Base-by-base conservation (phyloP, 2,113 vertebrate species). In the Oncorhynchus tshawytscha region DNA sequence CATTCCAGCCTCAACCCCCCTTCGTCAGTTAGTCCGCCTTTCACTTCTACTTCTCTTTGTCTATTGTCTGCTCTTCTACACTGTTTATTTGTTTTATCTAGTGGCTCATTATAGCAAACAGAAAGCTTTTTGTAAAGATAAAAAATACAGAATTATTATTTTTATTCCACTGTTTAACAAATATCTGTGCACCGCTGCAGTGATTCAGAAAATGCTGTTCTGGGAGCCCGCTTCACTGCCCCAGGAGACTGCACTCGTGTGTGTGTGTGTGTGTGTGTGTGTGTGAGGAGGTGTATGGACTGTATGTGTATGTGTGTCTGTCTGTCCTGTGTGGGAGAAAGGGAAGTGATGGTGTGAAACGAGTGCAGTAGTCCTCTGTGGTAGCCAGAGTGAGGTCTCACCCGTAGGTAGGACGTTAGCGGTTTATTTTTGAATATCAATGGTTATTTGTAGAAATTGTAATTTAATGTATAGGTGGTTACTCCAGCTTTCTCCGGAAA, bases 71-170 rank as follows among this genome's bases (percentile, higher is more conserved):
- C 72, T 88, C 81, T 86, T 67, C 73, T 80, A 75, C 78, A 80
- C 90, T 94, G 92, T 95, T 95, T 95, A 94, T 93, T 96, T 92
- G 95, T 97, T 96, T 94, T 94, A 94, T 93, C 96, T 97, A 94
- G 96, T 93, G 87, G 88, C 94, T 97, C 95, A 95, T 96, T 92
- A 96, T 97, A 96, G 94, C 94, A 92, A 87, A 89, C 83, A 90
- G 84, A 91, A 91, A 91, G 93, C 94, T 94, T 97, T 97, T 95
- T 96, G 92, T 96, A 95, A 91, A 92, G 89, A 92, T 89, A 86
- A 90, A 90, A 91, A 85, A 82, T 81, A 91, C 82, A 91, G 86
- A 92, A 85, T 95, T 94, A 94, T 95, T 96, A 96, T 95, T 97
- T 95, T 88, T 92, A 92, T 92, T 91, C 89, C 85, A 88, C 84